phyloP scores from a whole-genome alignment of 2,888 invertebrate species.

The Acrobasis consociella region DNA sequence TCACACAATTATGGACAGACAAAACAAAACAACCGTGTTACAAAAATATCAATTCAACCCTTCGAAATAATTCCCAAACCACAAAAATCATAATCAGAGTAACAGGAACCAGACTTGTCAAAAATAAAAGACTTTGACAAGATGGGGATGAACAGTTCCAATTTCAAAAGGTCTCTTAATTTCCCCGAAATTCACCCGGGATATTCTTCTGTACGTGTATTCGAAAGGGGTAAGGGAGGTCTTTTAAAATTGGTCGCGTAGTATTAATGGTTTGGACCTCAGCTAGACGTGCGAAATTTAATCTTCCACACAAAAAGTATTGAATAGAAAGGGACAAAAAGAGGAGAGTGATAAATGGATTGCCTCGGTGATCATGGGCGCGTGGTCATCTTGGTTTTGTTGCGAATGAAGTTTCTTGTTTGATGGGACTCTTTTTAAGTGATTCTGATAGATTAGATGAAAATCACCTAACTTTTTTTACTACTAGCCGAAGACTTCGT shows the following conservation, averaged over 20 bases:
- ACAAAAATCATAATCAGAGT: conserved; percentile 77
- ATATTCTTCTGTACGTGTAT: conserved; percentile 11
- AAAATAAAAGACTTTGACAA: conserved; percentile 61
- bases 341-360: conserved; percentile 72
- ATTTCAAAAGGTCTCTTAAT: conserved; percentile 37
- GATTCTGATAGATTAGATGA: no score
- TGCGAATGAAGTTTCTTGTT: conserved; percentile 25
- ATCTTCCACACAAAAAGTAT: conserved; percentile 79
- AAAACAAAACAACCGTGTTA: conserved; percentile 40
- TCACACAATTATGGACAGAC: conserved; percentile 25
- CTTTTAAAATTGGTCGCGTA: conserved; percentile 49
- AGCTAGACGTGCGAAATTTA: conserved; percentile 76
- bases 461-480: no score
- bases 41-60: conserved; percentile 62
- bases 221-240: conserved; percentile 37
- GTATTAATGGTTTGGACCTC: conserved; percentile 76
- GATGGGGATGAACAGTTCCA: conserved; percentile 58
- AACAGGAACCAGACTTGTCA: conserved; percentile 71
- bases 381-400: conserved; percentile 39
- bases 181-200: conserved; percentile 26
- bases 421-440: background rate
- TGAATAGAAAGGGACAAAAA: conserved; percentile 76
- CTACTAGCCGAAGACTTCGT: no score
- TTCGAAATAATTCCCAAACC: conserved; percentile 52
- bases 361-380: conserved; percentile 55